Conservation (phyloP, 2,113 vertebrate species). For the Corythoichthys intestinalis region DNA sequence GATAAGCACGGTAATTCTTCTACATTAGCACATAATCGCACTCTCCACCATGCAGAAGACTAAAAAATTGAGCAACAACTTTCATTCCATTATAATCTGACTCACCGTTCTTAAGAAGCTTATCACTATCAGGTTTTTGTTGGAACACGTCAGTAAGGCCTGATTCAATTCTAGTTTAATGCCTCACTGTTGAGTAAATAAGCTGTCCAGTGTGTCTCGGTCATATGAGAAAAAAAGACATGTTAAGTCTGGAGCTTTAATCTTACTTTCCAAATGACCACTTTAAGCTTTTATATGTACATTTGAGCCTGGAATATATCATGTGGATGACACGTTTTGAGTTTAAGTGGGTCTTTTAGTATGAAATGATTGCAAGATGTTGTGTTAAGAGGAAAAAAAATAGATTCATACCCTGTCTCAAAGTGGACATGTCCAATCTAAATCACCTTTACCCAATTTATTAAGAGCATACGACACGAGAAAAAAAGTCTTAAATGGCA, state of each 20-base stretch:
- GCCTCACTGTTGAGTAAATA: conserved; percentile 28
- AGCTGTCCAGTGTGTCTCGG: conserved; percentile 8
- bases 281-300: background rate
- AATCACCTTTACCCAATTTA: no score
- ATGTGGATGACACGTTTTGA: background rate
- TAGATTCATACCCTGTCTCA: background rate
- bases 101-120: conserved; percentile 21
- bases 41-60: conserved; percentile 24
- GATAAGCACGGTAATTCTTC: conserved; percentile 67
- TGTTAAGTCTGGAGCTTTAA: background rate
- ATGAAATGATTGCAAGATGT: background rate
- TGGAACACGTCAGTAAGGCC: conserved; percentile 31
- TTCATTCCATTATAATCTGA: conserved; percentile 15
- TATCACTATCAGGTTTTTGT: conserved; percentile 34
- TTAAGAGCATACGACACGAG: no score
- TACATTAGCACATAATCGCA: conserved; percentile 70
- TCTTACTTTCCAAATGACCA: background rate
- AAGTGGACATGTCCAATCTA: background rate
- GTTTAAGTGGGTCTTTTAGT: background rate
- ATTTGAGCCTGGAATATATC: background rate
- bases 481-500: no score
- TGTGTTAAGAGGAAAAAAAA: background rate
- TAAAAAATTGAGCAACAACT: conserved; percentile 26
- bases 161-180: conserved; percentile 25
- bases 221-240: background rate